Evolutionary conservation across 2,797 vertebrate genomes (phyloP), one percentile per base, ranked within the genome.

Genomic region (Sebastes wilsoni): DNA sequence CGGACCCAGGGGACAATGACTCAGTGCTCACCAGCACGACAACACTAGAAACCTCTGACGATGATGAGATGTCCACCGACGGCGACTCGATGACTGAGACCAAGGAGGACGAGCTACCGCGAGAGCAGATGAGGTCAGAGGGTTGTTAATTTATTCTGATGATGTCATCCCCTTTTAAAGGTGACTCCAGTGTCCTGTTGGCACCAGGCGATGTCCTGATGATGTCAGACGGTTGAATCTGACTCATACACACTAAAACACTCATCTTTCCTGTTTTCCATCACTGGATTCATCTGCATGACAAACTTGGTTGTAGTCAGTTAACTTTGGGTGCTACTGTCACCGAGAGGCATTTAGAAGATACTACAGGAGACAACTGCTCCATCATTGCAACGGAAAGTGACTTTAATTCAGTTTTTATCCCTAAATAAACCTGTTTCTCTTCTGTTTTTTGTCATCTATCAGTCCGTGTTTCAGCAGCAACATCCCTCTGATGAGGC

Each of bases 401-500:
- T 1, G 10, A 46, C 58, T 62, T 64, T 36, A 2, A 7, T n/a
- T 64, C 7, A 28, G 8, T 59, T 66, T 59, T 34, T 6, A 13
- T 20, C 38, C 52, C 11, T 5, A 14, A 55, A 30, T 65, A 3
- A 2, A 0, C 34, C 16, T 52, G 46, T n/a, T 52, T 52, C 18
- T 46, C 6, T 1, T 16, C 25, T 30, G 6, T 5, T 10, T 20
- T 54, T 13, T 9, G 3, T 49, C 58, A 0, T 38, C 23, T 36
- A 5, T 42, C 72, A 95, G 95, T 66, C 94, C 92, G 0, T 95
- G 94, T 66, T 96, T 95, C 92, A 95, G 94, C 91, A 96, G 81
- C 88, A 87, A 95, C 92, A 96, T 96, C 79, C 96, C 96, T 3
- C 81, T 96, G 86, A 96, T 96, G 96, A 88, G 96, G 62, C 90